A percentile compares a stretch with the other conserved stretches of the same genome.
These are phyloP conservation scores for Silvanus unidentatus DNA, from an alignment of 2,888 invertebrate species.

Conservation along the genomic window DNA sequence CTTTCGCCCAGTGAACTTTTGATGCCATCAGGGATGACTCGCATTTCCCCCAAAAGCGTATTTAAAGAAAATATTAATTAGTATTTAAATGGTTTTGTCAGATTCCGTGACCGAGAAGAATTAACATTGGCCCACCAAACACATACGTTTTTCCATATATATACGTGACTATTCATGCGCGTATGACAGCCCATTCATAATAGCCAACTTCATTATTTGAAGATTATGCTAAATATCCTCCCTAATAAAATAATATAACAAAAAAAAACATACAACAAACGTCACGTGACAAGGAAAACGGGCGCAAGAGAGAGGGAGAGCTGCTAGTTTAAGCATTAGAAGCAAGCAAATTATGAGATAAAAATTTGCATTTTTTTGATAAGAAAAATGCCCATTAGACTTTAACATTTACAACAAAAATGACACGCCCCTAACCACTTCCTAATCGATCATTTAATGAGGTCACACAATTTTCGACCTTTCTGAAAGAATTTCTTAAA, in stretches of 20 bases:
- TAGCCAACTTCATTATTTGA: conserved; percentile 40
- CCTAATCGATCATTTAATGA: conserved; percentile 30
- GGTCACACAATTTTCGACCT: too few relatives aligned
- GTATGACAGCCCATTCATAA: conserved; percentile 42
- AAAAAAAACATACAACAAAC: too few relatives aligned
- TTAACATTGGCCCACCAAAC: conserved; percentile 30
- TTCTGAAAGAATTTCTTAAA: too few relatives aligned
- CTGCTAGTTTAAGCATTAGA: not conserved
- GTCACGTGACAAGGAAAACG: too few relatives aligned
- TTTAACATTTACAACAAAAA: conserved; percentile 25
- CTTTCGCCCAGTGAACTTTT: too few relatives aligned
- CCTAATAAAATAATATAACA: conserved; percentile 30
- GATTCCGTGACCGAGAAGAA: conserved; percentile 33
- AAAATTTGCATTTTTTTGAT: conserved; percentile 40
- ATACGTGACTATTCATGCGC: conserved; percentile 29
- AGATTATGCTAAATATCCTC: conserved; percentile 39
- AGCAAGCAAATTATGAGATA: conserved; percentile 19
- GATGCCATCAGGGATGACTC: too few relatives aligned
- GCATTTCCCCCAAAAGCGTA: too few relatives aligned
- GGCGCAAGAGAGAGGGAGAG: too few relatives aligned
- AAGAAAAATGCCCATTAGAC: conserved; percentile 35
- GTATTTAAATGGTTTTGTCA: conserved; percentile 33
- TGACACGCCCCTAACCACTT: conserved; percentile 21
- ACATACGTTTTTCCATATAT: conserved; percentile 13
- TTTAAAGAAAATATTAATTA: conserved; percentile 30